phyloP scores from a whole-genome alignment of 2,797 vertebrate genomes.

The Fistularia commersonii region DNA sequence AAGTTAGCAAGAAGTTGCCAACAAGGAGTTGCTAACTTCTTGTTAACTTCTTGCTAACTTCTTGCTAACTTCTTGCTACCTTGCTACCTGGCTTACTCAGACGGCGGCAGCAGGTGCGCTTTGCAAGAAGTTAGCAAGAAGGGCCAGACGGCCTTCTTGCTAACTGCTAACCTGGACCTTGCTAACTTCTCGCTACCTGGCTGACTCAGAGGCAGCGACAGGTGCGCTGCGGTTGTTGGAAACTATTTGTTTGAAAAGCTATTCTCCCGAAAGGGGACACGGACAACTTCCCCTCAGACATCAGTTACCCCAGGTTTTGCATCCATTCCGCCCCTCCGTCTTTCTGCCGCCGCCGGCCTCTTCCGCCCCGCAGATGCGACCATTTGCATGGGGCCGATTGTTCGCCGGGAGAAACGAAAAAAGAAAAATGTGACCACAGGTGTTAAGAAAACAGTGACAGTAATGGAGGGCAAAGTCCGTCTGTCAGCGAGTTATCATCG shows the following conservation, averaged over 20 bases:
- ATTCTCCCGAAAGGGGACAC: slow-evolving; percentile 48
- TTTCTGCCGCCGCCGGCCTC: slow-evolving; percentile 32
- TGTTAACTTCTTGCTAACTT: no score
- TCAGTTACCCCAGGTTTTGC: slow-evolving; percentile 74
- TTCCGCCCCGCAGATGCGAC: slow-evolving; percentile 36
- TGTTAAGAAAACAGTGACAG: slow-evolving; percentile 44
- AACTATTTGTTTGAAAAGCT: slow-evolving; percentile 61
- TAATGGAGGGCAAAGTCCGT: slow-evolving; percentile 34
- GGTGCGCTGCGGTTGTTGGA: slow-evolving; percentile 52
- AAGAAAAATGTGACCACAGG: slow-evolving; percentile 33
- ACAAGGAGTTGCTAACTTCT: no score
- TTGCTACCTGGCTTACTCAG: no score
- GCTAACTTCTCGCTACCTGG: no score
- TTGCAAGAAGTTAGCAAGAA: no score
- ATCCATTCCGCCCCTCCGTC: slow-evolving; percentile 62
- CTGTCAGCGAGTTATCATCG: slow-evolving; percentile 31
- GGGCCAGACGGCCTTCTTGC: no score
- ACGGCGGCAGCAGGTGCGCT: no score
- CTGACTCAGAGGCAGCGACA: no score
- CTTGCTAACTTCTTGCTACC: no score
- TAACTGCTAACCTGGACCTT: no score
- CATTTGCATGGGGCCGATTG: slow-evolving; percentile 66
- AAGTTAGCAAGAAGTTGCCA: no score
- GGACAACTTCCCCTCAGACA: slow-evolving; percentile 55
- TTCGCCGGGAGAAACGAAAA: background rate